These are phyloP conservation scores for Trididemnum miniatum DNA, from an alignment of 23 tunicate species.

Conservation along the genomic window DNA sequence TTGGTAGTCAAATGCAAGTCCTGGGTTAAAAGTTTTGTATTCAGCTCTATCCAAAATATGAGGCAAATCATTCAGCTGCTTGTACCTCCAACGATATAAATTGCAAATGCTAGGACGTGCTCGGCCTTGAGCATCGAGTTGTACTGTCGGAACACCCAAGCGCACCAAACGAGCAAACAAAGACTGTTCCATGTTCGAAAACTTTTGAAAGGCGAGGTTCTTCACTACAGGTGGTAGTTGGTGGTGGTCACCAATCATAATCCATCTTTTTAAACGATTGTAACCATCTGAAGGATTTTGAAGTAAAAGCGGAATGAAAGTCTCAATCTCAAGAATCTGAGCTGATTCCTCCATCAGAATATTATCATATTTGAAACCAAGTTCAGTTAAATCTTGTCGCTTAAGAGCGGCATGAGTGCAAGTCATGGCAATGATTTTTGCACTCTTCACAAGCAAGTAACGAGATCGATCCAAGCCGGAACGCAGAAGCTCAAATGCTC, in stretches of 20 bases:
- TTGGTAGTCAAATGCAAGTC: constrained; percentile 88
- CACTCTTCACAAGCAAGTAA: constrained; percentile 94
- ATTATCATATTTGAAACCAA: constrained; percentile 96
- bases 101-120: constrained; percentile 87
- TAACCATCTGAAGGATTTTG: constrained; percentile 99
- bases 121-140: constrained; percentile 98
- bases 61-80: constrained; percentile 77
- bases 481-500: constrained; percentile 96
- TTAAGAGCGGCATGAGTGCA: constrained; percentile 99
- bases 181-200: constrained; percentile 99
- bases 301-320: constrained; percentile 92
- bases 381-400: constrained; percentile 86
- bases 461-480: constrained; percentile 98
- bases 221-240: constrained; percentile 98
- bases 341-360: constrained; percentile 99
- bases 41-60: constrained; percentile 69
- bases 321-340: constrained; percentile 98
- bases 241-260: constrained; percentile 99
- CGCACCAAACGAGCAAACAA: constrained; percentile 90
- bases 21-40: constrained; percentile 76
- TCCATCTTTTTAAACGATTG: constrained; percentile 98
- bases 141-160: constrained; percentile 95
- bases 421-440: constrained; percentile 99
- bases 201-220: constrained; percentile 96
- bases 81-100: constrained; percentile 94